Conservation (phyloP, 2,888 invertebrate genomes). For the Parnassius apollo region DNA sequence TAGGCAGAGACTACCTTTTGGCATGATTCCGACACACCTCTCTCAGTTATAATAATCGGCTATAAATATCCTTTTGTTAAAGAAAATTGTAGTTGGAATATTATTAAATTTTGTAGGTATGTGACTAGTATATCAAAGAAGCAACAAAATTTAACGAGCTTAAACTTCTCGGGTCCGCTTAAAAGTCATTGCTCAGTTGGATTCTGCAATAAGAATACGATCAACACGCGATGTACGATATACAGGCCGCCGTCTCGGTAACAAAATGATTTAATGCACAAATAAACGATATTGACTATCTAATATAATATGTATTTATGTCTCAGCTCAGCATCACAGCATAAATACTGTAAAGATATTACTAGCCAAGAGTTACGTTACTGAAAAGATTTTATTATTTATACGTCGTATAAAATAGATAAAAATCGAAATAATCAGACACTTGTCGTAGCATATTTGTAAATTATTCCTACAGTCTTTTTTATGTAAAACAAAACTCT, state of each 20-base stretch:
- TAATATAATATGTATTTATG: slow-evolving; percentile 51
- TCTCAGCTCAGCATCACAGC: slow-evolving; percentile 50
- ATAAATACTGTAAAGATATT: slow-evolving; percentile 44
- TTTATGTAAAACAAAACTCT: no score
- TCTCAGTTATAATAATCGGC: no score
- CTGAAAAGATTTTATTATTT: slow-evolving; percentile 18
- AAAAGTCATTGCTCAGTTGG: slow-evolving; percentile 28
- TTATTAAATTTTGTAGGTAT: slow-evolving; percentile 11
- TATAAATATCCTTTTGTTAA: background rate
- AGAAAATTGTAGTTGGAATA: background rate
- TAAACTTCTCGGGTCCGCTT: slow-evolving; percentile 22
- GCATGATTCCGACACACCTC: no score
- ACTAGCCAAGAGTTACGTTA: slow-evolving; percentile 43
- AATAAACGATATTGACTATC: slow-evolving; percentile 48
- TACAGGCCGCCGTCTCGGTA: slow-evolving; percentile 32
- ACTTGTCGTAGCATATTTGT: background rate
- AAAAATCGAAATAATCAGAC: slow-evolving; percentile 14
- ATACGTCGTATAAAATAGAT: slow-evolving; percentile 18
- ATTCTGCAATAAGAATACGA: slow-evolving; percentile 29
- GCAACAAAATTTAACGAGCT: slow-evolving; percentile 25
- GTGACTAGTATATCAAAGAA: slow-evolving; percentile 19
- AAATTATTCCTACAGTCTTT: no score
- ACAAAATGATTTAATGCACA: slow-evolving; percentile 51
- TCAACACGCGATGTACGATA: slow-evolving; percentile 27
- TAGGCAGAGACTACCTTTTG: no score